Conservation (phyloP, 37 sponge, comb jelly and placozoan genomes). For the Halisarca cf. caerulea region DNA sequence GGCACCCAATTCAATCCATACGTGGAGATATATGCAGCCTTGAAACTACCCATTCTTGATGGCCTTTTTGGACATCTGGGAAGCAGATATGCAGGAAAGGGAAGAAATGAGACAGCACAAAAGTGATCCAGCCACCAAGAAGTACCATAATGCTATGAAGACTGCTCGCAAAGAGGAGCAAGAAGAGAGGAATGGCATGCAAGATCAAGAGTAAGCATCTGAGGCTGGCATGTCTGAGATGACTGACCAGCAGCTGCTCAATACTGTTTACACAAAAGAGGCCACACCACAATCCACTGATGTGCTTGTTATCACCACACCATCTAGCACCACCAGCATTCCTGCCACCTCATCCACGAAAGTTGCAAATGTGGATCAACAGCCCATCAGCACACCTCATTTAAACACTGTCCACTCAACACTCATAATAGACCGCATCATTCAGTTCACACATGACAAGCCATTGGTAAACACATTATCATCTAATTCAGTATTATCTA, state of each 20-base stretch:
- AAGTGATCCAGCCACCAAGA: background rate
- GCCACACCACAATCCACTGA: too few species aligned
- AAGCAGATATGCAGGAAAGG: background rate
- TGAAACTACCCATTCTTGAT: conserved; percentile 12
- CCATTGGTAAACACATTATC: too few species aligned
- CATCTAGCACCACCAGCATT: too few species aligned
- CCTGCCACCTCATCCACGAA: too few species aligned
- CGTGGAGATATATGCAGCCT: background rate
- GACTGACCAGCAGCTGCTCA: too few species aligned
- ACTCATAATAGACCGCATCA: too few species aligned
- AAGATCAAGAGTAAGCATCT: too few species aligned
- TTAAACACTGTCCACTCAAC: conserved; percentile 5
- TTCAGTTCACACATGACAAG: too few species aligned
- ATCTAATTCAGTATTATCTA: too few species aligned
- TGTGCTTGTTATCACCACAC: too few species aligned
- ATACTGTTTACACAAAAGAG: too few species aligned
- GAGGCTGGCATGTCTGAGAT: too few species aligned
- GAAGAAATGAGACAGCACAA: background rate
- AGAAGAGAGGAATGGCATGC: conserved; percentile 10
- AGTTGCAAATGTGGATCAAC: conserved; percentile 20
- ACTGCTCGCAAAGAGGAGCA: conserved; percentile 12
- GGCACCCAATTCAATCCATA: background rate
- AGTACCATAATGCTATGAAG: background rate
- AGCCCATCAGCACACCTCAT: background rate
- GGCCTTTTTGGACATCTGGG: background rate